Percentiles rank a stretch among this genome's conserved stretches.
Conservation (phyloP, 1,140 invertebrate genomes). For the Neomicropteryx cornuta region DNA sequence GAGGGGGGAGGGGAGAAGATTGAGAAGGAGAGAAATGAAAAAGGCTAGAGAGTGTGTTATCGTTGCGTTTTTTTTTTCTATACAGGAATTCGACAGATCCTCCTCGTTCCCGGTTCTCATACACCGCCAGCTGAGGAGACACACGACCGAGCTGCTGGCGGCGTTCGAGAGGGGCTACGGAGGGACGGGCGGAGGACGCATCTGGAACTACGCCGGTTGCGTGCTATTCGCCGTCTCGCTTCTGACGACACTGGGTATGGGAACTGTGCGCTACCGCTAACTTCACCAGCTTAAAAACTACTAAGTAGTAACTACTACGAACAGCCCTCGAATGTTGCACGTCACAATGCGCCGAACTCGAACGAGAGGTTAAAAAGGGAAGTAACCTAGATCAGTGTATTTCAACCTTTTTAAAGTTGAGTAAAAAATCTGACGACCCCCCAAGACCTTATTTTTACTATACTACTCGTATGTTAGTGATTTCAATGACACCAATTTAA, state of each 20-base stretch:
- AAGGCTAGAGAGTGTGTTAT: no score
- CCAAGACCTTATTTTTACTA: no score
- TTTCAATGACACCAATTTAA: no score
- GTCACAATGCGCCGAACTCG: constrained; percentile 3
- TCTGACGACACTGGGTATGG: constrained; percentile 47
- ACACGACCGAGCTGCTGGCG: constrained; percentile 38
- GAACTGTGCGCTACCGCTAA: background rate
- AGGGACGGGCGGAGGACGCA: constrained; percentile 31
- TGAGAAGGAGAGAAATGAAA: no score
- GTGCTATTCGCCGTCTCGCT: constrained; percentile 46
- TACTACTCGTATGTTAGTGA: no score
- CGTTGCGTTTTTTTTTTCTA: no score
- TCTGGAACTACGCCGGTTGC: constrained; percentile 52
- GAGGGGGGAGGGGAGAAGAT: no score
- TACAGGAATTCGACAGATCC: no score
- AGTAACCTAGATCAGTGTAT: no score
- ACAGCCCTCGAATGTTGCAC: background rate
- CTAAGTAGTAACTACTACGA: background rate
- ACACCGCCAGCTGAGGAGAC: constrained; percentile 27
- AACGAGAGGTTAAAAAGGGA: constrained; percentile 1
- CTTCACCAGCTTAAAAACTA: background rate
- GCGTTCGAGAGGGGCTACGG: constrained; percentile 42
- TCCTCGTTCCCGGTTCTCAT: no score
- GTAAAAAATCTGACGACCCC: no score
- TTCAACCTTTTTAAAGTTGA: no score